Evolutionary conservation across 2,113 vertebrate genomes (phyloP).

Genomic region (Mellivora capensis): DNA sequence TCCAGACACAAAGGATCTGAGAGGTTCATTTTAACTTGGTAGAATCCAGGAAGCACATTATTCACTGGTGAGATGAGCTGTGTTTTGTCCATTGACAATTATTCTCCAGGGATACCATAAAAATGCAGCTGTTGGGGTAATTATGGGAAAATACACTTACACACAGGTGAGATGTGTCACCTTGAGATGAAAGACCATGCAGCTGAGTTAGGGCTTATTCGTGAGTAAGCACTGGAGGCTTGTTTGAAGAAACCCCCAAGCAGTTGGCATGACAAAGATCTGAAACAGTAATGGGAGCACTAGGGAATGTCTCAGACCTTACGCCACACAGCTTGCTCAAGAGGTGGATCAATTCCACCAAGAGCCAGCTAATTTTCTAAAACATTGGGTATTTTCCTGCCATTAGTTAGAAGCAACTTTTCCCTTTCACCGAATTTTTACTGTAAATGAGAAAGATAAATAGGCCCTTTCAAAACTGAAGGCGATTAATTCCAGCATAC

Average conservation of each 20-base stretch:
- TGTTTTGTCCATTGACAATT: conserved; percentile 63
- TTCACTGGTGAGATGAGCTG: conserved; percentile 28
- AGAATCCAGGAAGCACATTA: conserved; percentile 33
- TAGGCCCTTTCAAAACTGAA: conserved; percentile 12
- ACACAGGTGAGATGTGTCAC: conserved; percentile 43
- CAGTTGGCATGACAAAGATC: conserved; percentile 7
- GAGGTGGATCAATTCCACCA: conserved; percentile 7
- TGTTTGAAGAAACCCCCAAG: conserved; percentile 32
- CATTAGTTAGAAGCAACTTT: conserved; percentile 1
- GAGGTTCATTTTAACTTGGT: conserved; percentile 37
- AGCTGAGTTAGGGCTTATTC: conserved; percentile 52
- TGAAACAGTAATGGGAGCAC: background rate
- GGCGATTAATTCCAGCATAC: conserved; percentile 24
- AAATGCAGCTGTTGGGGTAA: conserved; percentile 74
- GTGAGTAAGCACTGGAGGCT: conserved; percentile 21
- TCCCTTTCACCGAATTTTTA: conserved; percentile 28
- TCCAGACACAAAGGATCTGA: conserved; percentile 33
- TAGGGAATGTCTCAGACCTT: background rate
- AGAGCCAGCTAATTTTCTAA: background rate
- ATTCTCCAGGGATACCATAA: conserved; percentile 72
- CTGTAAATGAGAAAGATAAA: conserved; percentile 51
- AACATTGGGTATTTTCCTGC: background rate
- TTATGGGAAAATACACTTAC: conserved; percentile 57
- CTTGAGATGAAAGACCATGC: conserved; percentile 49
- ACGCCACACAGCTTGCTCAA: conserved; percentile 10